Conservation (phyloP, 1,140 invertebrate genomes). For the Dendrolimus kikuchii region DNA sequence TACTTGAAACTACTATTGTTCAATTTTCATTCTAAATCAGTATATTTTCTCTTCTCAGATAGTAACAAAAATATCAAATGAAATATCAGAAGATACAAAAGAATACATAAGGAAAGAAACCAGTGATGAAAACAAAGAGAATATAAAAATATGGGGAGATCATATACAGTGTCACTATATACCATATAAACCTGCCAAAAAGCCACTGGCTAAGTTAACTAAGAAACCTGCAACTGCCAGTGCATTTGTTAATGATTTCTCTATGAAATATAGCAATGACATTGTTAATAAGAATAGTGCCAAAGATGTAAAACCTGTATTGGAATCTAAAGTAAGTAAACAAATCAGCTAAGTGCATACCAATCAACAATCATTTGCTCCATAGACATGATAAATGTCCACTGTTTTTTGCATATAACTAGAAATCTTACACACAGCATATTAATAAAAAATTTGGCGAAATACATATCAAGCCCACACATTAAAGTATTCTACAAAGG, state of each 20-base stretch:
- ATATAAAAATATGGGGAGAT: constrained; percentile 59
- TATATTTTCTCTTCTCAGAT: constrained; percentile 39
- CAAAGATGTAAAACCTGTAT: constrained; percentile 21
- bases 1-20: too few species aligned
- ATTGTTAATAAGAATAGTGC: constrained; percentile 15
- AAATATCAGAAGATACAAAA: constrained; percentile 62
- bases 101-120: constrained; percentile 52
- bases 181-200: constrained; percentile 43
- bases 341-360: too few species aligned
- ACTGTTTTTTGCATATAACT: too few species aligned
- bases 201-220: constrained; percentile 49
- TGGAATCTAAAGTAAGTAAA: constrained; percentile 27
- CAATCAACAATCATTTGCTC: too few species aligned
- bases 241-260: constrained; percentile 59
- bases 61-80: constrained; percentile 55
- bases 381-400: too few species aligned
- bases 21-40: not conserved
- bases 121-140: constrained; percentile 45
- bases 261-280: constrained; percentile 61
- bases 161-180: constrained; percentile 52
- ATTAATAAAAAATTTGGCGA: too few species aligned
- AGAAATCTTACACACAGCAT: too few species aligned
- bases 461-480: too few species aligned
- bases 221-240: constrained; percentile 55
- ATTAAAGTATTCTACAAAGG: too few species aligned